Conservation (phyloP, 30 jellyfish, hydroid and myxozoan species). For the Cassiopea xamachana region DNA sequence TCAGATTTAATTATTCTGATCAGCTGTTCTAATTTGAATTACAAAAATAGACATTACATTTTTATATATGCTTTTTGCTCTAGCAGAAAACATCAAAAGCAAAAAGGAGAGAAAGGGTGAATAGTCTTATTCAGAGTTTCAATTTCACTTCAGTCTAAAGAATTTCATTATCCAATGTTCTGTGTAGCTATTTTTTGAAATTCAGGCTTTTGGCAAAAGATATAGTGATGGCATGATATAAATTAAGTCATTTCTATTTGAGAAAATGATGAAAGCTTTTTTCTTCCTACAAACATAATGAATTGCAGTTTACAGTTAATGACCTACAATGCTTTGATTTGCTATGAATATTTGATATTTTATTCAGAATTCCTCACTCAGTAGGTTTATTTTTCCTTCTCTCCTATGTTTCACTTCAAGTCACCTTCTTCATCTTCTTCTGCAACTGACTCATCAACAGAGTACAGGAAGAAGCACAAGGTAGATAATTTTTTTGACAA, state of each 20-base stretch:
- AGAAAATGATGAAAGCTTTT: too few species aligned
- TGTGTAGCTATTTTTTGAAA: not conserved
- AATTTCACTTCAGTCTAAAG: not conserved
- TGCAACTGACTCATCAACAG: slow-evolving; percentile 65
- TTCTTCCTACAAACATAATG: too few species aligned
- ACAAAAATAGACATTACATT: not conserved
- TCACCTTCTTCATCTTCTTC: slow-evolving; percentile 61
- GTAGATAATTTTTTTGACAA: not conserved
- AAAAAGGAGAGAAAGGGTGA: slow-evolving; percentile 52
- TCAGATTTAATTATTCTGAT: too few species aligned
- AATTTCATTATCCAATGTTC: not conserved
- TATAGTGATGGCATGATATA: too few species aligned
- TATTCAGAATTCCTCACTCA: slow-evolving; percentile 11
- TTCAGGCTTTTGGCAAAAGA: too few species aligned
- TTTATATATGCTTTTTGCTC: not conserved
- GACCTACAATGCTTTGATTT: too few species aligned
- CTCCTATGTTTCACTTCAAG: slow-evolving; percentile 56
- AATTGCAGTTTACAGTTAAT: too few species aligned
- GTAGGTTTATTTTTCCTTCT: slow-evolving; percentile 19
- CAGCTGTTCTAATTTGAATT: too few species aligned
- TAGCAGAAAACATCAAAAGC: slow-evolving; percentile 23
- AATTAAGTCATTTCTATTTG: too few species aligned
- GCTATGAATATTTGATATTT: too few species aligned
- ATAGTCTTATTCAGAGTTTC: not conserved
- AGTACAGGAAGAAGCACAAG: slow-evolving; percentile 24